Evolutionary conservation across 2,888 invertebrate species (phyloP).

Genomic region (Byasa hedistus): DNA sequence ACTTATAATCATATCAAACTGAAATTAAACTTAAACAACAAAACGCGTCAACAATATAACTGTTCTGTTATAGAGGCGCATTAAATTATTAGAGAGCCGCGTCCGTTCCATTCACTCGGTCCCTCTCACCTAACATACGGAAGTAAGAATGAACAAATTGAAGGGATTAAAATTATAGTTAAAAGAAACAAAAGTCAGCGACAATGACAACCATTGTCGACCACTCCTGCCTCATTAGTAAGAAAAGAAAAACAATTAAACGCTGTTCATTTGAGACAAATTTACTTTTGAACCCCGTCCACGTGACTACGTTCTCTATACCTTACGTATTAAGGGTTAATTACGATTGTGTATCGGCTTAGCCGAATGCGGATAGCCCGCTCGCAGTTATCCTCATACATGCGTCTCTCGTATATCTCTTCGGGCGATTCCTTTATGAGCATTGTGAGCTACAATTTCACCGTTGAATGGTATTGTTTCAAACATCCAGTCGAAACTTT

Average conservation of each 20-base stretch:
- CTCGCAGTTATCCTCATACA: conserved; percentile 53
- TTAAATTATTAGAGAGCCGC: conserved; percentile 8
- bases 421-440: conserved; percentile 69
- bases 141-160: conserved; percentile 64
- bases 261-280: conserved; percentile 53
- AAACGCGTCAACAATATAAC: not conserved
- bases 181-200: conserved; percentile 57
- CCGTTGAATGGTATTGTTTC: conserved; percentile 71
- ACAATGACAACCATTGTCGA: conserved; percentile 72
- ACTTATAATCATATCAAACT: too few species aligned
- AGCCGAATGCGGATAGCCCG: conserved; percentile 31
- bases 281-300: conserved; percentile 14
- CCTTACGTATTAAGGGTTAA: conserved; percentile 37
- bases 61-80: not conserved
- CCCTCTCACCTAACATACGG: conserved; percentile 38
- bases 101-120: conserved; percentile 15
- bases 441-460: conserved; percentile 71
- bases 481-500: conserved; percentile 48
- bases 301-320: conserved; percentile 37
- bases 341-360: conserved; percentile 36
- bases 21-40: not conserved
- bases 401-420: conserved; percentile 59
- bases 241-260: conserved; percentile 69
- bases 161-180: conserved; percentile 40
- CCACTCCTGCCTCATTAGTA: conserved; percentile 76